Evolutionary conservation across 2,113 vertebrate species (phyloP).

Genomic region (Petrocephalus zakoni): DNA sequence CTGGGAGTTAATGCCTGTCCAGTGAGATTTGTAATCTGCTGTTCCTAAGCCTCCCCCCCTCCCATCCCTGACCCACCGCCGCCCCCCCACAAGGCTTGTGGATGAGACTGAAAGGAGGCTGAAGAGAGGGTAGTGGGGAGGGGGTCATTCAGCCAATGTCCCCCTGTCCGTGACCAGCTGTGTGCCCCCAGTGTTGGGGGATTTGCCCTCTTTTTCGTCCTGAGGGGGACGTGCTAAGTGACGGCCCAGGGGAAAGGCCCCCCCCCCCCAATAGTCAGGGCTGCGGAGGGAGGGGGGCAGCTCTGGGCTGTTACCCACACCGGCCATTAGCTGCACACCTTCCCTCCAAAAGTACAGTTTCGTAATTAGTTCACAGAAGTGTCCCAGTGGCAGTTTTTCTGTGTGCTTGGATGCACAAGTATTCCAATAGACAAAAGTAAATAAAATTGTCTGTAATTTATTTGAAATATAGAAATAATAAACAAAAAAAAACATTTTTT

Average conservation of each 20-base stretch:
- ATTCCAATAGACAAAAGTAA: background rate
- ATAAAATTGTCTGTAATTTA: background rate
- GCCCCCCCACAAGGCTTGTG: background rate
- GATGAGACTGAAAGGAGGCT: constrained; percentile 27
- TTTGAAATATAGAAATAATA: background rate
- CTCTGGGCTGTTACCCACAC: background rate
- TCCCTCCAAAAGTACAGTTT: background rate
- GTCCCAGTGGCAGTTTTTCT: background rate
- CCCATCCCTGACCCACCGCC: background rate
- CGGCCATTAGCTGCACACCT: background rate
- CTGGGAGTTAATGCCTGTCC: constrained; percentile 27
- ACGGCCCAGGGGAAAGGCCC: background rate
- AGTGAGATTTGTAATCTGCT: constrained; percentile 27
- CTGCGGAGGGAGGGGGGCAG: background rate
- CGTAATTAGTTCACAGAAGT: background rate
- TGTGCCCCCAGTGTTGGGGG: constrained; percentile 37
- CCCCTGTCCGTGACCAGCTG: background rate
- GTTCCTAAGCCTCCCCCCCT: background rate
- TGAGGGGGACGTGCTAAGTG: background rate
- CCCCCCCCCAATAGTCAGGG: background rate
- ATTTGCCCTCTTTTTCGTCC: constrained; percentile 30
- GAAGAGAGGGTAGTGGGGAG: background rate
- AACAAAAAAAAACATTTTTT: background rate
- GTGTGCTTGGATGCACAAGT: background rate
- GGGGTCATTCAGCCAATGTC: constrained; percentile 3